Evolutionary conservation across 2,888 invertebrate species (phyloP), one percentile per base, ranked within the genome.

Genomic region (Unio pictorum): DNA sequence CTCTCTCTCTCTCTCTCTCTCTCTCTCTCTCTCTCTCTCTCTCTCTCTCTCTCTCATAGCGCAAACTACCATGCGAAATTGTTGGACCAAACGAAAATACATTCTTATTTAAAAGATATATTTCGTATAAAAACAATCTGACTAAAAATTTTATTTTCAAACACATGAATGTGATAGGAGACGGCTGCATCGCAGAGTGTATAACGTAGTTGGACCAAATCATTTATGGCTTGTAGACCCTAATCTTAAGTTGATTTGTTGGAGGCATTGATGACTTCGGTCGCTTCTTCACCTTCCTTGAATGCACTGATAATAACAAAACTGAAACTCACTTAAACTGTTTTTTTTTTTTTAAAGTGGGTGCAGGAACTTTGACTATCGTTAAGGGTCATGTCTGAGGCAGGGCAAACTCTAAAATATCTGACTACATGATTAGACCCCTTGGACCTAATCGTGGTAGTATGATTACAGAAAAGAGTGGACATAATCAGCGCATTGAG

Each of bases 201-300:
- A 23, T 23, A 23, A 23, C 23, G 23, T 23, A 28, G 4, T 26
- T 1, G 69, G 54, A 28, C 67, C 69, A 30, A 75, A 75, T 63
- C 68, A 70, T 58, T 54, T 73, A n/a, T 73, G 73, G 71, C 75
- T 73, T 62, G 45, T 75, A 23, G 75, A 75, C 58, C 73, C 66
- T 3, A 75, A 75, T 45, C 75, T 71, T 59, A 75, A 71, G 64
- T 57, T 75, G n/a, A 75, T 75, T 75, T 57, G 55, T 57, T 30
- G 75, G 72, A 8, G 75, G 73, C 4, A 59, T 73, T 26, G 75
- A 75, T 68, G 75, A 69, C n/a, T 76, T 76, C 56, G 71, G 73
- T 54, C 64, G 73, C 5, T 34, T 71, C 18, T 28, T 71, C 4
- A 64, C 59, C 4, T 73, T 64, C 61, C 67, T 73, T 20, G 62